Conservation (phyloP, 2,888 invertebrate species). For the Gari tellinella region DNA sequence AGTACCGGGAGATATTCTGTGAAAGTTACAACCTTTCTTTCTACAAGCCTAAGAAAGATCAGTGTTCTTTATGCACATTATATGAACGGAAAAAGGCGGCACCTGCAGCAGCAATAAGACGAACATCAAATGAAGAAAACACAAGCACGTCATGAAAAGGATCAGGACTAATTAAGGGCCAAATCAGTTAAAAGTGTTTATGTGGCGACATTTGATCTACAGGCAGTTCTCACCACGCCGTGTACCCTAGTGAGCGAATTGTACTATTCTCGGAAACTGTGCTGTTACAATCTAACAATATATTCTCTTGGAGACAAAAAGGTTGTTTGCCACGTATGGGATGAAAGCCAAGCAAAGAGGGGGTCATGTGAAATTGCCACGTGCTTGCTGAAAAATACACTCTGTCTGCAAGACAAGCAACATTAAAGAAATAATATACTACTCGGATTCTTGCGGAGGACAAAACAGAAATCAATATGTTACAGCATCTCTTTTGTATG, state of each 20-base stretch:
- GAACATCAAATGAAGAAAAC: constrained; percentile 10
- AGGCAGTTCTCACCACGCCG: constrained; percentile 27
- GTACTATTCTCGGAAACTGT: constrained; percentile 42
- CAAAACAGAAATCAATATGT: constrained; percentile 52
- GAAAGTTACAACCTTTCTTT: constrained; percentile 43
- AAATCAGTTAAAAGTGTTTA: constrained; percentile 1
- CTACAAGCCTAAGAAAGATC: no score
- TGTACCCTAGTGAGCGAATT: constrained; percentile 36
- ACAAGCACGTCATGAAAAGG: constrained; percentile 22
- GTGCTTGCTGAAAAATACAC: constrained; percentile 11
- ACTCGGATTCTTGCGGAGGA: constrained; percentile 42
- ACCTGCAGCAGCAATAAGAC: constrained; percentile 9
- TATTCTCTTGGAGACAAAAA: constrained; percentile 23
- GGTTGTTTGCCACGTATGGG: constrained; percentile 8
- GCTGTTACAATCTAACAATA: constrained; percentile 41
- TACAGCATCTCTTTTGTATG: constrained; percentile 21
- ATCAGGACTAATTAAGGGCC: constrained; percentile 16
- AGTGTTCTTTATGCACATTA: constrained; percentile 35
- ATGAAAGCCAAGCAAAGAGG: constrained; percentile 19
- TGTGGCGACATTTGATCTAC: constrained; percentile 24
- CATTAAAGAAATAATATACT: constrained; percentile 28
- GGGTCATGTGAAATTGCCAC: constrained; percentile 43
- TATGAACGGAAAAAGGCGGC: constrained; percentile 15
- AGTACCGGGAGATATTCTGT: constrained; percentile 43
- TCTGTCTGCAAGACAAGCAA: not conserved